Base-by-base conservation (phyloP, 2,888 invertebrate species). In the Panopea generosa region DNA sequence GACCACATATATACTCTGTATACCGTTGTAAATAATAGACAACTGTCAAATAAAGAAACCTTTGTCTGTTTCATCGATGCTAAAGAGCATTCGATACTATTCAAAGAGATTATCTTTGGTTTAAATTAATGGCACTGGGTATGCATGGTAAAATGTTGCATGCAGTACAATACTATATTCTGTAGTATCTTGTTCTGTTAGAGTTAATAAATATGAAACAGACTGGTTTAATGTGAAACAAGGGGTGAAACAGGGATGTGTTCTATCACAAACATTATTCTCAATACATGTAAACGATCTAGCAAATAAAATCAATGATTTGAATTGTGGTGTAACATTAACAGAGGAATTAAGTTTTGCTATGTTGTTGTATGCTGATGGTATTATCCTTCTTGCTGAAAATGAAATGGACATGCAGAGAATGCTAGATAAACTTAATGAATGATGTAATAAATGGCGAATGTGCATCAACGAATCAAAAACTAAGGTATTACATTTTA, bases 201-300 rank as follows among this genome's bases (percentile, higher is more conserved):
- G 61, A 22, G n/a, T 69, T 9, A 61, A 69, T 22, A 11, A 29
- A 27, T 18, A 33, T 27, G 6, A 55, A 40, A 66, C 73, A 18
- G 69, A 65, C 7, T 45, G 57, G 53, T 74, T 77, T 45, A 7
- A 14, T n/a, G 69, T 65, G 2, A 20, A 9, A 1, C 14, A n/a
- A 4, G 77, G 77, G 33, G 53, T 78, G 24, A 52, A 53, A 18
- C 74, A 74, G 26, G 74, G 78, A 2, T 73, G 69, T 62, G 45
- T 50, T 2, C 26, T 70, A 3, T 70, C 70, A 9, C 67, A 60
- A 6, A 50, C 70, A 14, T 26, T 70, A 7, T 78, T 74, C 24
- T 56, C 52, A 16, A 20, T 78, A 7, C 68, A 52, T 56, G 38
- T 77, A 2, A 68, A 77, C 49, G 68, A 77, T 29, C 49, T 73